Conservation (phyloP, 1,140 invertebrate genomes). For the Drosophila parvula region DNA sequence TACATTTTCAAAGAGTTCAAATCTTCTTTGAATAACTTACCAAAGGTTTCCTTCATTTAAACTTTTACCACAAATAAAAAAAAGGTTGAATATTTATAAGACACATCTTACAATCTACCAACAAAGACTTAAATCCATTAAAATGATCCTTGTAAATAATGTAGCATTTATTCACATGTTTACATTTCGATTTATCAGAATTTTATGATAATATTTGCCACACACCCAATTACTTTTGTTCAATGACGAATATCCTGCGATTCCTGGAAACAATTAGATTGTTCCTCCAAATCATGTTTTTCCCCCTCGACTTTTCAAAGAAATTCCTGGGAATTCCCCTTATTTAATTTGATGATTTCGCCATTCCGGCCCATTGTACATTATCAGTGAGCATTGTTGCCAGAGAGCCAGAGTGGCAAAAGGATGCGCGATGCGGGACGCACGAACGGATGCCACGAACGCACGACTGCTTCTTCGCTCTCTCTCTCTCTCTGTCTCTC, state of each 20-base stretch:
- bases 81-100: background rate
- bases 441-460: conserved; percentile 57
- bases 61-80: background rate
- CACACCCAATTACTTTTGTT: background rate
- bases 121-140: background rate
- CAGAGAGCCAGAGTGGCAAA: conserved; percentile 39
- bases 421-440: conserved; percentile 61
- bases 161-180: background rate
- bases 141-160: background rate
- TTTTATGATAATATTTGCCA: background rate
- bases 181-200: background rate
- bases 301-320: background rate
- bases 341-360: conserved; percentile 10
- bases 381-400: conserved; percentile 54
- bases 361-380: conserved; percentile 51
- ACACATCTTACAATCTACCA: background rate
- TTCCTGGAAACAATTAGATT: conserved; percentile 1
- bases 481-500: background rate
- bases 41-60: background rate
- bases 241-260: background rate
- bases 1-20: too few relatives aligned
- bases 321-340: conserved; percentile 1
- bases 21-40: background rate
- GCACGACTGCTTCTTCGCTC: conserved; percentile 37
- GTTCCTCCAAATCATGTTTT: background rate